Base-by-base conservation (phyloP, 2,113 vertebrate genomes). In the Periophthalmus modestus region DNA sequence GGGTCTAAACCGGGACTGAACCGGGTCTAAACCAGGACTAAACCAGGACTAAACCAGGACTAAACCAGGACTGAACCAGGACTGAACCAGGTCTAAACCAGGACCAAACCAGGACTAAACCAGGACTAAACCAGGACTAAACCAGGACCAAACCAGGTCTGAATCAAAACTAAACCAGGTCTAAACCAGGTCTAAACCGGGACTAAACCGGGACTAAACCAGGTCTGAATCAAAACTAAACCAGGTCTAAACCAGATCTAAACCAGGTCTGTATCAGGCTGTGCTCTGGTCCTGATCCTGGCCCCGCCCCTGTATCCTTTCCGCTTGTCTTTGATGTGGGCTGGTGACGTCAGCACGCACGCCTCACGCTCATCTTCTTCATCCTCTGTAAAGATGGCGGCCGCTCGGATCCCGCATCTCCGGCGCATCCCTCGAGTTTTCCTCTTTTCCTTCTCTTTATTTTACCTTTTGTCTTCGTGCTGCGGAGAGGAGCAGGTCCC, bases 401-500 rank as follows among this genome's bases (percentile, higher is more conserved):
- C 75, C 21, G 18, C 16, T 46, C 68, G 59, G 75, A 58, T 1
- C 2, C 13, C 6, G 18, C 65, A 5, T 1, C 46, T 69, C 13
- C 4, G 11, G 48, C 15, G 84, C 63, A 21, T 83, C 75, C 54
- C 74, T 5, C 72, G 59, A 12, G 14, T 52, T n/a, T 4, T 75
- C 39, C 15, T 54, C 46, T 43, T 89, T 23, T 69, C 87, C 5
- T 71, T 89, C 23, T 46, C 23, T 7, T 0, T 87, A 0, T 33
- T 86, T 0, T 43, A 16, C 54, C 0, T 11, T 0, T 46, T 88
- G 0, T 34, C 34, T 2, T 0, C 48, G 15, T 89, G 59, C 0
- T 39, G 0, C 0, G 79, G 89, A 59, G 91, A 90, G 15, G 93
- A 93, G 36, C 95, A 95, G 87, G 94, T 95, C 63, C 94, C 95